Evolutionary conservation across 2,797 vertebrate species (phyloP).

Genomic region (Sebastes variabilis): DNA sequence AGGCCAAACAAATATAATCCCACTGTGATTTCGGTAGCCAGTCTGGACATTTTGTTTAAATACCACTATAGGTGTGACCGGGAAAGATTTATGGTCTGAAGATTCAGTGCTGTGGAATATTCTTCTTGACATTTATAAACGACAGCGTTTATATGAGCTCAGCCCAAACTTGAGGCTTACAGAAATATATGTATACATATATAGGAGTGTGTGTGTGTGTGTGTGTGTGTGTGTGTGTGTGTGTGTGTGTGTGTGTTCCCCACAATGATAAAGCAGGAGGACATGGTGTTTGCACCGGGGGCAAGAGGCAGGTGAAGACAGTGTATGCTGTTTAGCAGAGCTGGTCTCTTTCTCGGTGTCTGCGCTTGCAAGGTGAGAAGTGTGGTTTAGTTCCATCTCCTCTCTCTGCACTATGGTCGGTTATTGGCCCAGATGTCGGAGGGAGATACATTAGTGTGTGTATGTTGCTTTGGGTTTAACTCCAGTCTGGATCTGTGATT

Average conservation of each 20-base stretch:
- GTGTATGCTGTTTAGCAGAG: constrained; percentile 37
- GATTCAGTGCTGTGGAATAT: constrained; percentile 66
- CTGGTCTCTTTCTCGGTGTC: constrained; percentile 47
- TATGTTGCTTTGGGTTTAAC: constrained; percentile 54
- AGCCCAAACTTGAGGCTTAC: constrained; percentile 49
- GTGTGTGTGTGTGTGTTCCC: background rate
- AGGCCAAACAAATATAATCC: constrained; percentile 77
- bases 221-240: background rate
- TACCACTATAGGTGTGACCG: constrained; percentile 71
- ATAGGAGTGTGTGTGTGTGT: background rate
- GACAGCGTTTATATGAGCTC: constrained; percentile 71
- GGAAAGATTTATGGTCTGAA: constrained; percentile 68
- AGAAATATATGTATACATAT: constrained; percentile 37
- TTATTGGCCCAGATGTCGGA: constrained; percentile 74
- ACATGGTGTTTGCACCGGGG: constrained; percentile 43
- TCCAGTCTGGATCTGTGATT: constrained; percentile 68
- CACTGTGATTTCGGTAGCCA: constrained; percentile 45
- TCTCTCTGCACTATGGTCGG: constrained; percentile 54
- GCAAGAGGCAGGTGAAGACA: constrained; percentile 50
- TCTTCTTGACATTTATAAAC: constrained; percentile 78
- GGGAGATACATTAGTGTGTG: constrained; percentile 51
- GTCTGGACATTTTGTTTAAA: constrained; percentile 70
- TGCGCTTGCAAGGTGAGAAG: constrained; percentile 39
- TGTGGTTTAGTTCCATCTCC: constrained; percentile 53
- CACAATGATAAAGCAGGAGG: constrained; percentile 53